These are phyloP conservation scores for Sminthopsis crassicaudata DNA, from an alignment of 2,113 vertebrate species.

Conservation along the genomic window DNA sequence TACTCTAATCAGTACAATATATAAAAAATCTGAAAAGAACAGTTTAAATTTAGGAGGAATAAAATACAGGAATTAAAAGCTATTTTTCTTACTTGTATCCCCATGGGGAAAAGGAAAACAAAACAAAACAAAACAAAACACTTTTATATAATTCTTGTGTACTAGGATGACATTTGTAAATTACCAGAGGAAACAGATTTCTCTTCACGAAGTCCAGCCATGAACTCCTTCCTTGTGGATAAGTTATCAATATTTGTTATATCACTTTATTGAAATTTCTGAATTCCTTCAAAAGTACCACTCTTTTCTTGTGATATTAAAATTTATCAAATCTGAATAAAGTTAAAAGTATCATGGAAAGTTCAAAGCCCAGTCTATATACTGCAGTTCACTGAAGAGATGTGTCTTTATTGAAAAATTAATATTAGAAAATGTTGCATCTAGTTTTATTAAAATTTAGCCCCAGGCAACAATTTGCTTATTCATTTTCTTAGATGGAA, in stretches of 20 bases:
- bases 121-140: too few species aligned
- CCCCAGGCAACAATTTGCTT: background rate
- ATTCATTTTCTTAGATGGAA: background rate
- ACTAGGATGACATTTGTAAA: background rate
- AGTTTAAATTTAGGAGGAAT: background rate
- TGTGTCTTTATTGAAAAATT: background rate
- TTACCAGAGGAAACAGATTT: background rate
- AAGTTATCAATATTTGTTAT: background rate
- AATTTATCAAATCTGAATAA: background rate
- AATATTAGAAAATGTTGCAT: background rate
- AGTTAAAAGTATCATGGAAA: background rate
- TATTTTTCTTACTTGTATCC: background rate
- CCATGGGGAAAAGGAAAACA: background rate
- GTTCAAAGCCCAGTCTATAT: background rate
- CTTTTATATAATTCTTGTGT: background rate
- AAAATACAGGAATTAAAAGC: background rate
- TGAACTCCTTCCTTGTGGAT: background rate
- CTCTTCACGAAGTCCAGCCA: background rate
- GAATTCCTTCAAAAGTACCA: background rate
- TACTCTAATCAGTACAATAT: background rate
- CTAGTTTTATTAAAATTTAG: background rate
- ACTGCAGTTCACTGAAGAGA: background rate
- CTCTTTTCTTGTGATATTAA: background rate
- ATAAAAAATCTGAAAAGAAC: slow-evolving; percentile 20
- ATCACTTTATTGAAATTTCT: background rate